Conservation (phyloP, 2,888 invertebrate species). For the Ptycholaimellus sp. region DNA sequence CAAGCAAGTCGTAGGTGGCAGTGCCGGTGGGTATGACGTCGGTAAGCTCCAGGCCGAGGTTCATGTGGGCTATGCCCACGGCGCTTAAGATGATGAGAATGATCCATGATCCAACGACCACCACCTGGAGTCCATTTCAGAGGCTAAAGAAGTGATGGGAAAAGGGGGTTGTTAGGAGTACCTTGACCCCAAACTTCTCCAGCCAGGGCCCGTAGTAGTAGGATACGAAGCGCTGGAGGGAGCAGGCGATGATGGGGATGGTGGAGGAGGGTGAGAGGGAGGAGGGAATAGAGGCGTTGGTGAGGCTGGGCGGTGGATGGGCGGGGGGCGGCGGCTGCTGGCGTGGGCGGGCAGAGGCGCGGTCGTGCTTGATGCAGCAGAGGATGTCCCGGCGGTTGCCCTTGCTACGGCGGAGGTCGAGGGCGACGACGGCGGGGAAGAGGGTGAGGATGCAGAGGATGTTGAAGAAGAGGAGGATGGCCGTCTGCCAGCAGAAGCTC, state of each 20-base stretch:
- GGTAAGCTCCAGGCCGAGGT: slow-evolving; percentile 61
- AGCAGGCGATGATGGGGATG: too few relatives aligned
- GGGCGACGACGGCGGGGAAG: slow-evolving; percentile 72
- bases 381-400: slow-evolving; percentile 52
- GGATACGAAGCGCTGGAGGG: too few relatives aligned
- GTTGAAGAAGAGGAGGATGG: slow-evolving; percentile 66
- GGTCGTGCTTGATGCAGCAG: slow-evolving; percentile 47
- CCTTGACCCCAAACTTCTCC: too few relatives aligned
- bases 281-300: too few relatives aligned
- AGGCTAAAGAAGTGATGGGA: too few relatives aligned
- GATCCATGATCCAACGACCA: slow-evolving; percentile 34
- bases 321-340: too few relatives aligned
- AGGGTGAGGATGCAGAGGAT: slow-evolving; percentile 62
- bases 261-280: too few relatives aligned
- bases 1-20: slow-evolving; percentile 73
- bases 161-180: too few relatives aligned
- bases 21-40: slow-evolving; percentile 57
- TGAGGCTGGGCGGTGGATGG: too few relatives aligned
- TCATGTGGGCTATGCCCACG: slow-evolving; percentile 43
- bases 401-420: slow-evolving; percentile 47
- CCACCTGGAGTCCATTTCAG: slow-evolving; percentile 24
- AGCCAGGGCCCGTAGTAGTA: too few relatives aligned
- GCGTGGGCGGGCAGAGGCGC: too few relatives aligned
- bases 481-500: slow-evolving; percentile 61
- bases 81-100: slow-evolving; percentile 36